phyloP scores from a whole-genome alignment of 2,797 vertebrate species.

The Chloroceryle inda region DNA sequence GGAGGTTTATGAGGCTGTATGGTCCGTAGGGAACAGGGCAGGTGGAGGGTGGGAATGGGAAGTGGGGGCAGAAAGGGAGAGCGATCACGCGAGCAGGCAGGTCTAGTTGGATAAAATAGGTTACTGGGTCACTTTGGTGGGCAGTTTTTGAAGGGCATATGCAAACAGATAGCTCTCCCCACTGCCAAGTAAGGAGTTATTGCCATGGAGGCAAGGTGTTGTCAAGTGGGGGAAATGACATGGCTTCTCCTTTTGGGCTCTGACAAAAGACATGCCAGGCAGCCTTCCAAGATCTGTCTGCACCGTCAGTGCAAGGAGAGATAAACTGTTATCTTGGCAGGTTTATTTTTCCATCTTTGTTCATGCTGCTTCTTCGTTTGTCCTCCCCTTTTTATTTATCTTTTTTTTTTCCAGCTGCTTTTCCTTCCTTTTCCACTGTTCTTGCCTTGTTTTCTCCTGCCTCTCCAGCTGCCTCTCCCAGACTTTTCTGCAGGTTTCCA shows the following conservation, averaged over 20 bases:
- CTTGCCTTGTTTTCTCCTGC: background rate
- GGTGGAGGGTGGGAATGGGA: background rate
- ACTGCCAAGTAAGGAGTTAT: background rate
- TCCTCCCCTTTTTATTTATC: background rate
- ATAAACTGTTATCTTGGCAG: background rate
- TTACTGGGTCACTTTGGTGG: background rate
- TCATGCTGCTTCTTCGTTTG: background rate
- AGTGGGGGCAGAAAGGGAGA: background rate
- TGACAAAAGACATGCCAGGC: conserved; percentile 15
- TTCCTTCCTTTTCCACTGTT: background rate
- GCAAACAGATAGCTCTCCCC: background rate
- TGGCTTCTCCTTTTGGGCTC: background rate
- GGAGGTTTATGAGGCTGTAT: background rate
- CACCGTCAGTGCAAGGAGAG: background rate
- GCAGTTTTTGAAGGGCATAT: background rate
- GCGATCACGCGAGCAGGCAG: fast-evolving
- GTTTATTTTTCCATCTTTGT: background rate
- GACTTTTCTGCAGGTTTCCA: conserved; percentile 21
- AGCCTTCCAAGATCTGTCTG: conserved; percentile 18
- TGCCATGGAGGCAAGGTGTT: background rate
- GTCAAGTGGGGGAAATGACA: background rate
- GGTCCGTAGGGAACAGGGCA: background rate
- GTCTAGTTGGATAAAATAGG: fast-evolving
- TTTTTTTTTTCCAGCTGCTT: background rate
- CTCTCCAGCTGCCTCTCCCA: background rate